Evolutionary conservation across 23 tunicate genomes (phyloP).

Genomic region (Trididemnum miniatum): DNA sequence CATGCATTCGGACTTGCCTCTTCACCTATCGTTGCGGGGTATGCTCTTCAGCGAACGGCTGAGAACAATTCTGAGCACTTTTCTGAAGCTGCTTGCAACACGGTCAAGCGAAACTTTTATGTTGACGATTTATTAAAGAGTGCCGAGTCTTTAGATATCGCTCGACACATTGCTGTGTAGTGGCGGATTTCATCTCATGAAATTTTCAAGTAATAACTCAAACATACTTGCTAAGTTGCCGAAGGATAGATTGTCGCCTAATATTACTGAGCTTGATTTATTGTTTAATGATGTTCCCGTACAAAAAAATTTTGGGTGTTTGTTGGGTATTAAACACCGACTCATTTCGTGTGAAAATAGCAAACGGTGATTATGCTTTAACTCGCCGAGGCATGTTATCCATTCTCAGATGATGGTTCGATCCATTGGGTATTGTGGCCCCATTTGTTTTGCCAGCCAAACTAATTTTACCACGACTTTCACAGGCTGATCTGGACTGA

Average conservation of each 20-base stretch:
- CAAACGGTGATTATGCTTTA: too few relatives aligned
- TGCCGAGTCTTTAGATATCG: not conserved
- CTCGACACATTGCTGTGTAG: not conserved
- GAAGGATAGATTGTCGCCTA: not conserved
- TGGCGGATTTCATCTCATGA: not conserved
- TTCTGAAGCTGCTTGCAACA: too few relatives aligned
- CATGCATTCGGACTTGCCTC: not conserved
- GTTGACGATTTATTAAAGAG: too few relatives aligned
- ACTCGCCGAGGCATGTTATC: too few relatives aligned
- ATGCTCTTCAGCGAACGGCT: not conserved
- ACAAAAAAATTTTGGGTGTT: not conserved
- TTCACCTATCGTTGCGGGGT: not conserved
- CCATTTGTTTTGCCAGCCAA: too few relatives aligned
- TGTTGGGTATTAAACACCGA: not conserved
- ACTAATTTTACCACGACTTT: too few relatives aligned
- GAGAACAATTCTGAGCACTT: not conserved
- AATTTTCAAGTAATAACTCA: not conserved
- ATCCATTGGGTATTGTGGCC: too few relatives aligned
- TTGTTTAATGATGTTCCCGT: not conserved
- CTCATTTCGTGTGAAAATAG: too few relatives aligned
- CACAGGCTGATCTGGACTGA: too few relatives aligned
- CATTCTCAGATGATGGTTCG: too few relatives aligned
- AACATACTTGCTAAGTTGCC: not conserved
- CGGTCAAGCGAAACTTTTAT: too few relatives aligned
- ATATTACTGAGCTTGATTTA: not conserved